phyloP scores from a whole-genome alignment of 2,888 invertebrate genomes.

The Phortica magna region DNA sequence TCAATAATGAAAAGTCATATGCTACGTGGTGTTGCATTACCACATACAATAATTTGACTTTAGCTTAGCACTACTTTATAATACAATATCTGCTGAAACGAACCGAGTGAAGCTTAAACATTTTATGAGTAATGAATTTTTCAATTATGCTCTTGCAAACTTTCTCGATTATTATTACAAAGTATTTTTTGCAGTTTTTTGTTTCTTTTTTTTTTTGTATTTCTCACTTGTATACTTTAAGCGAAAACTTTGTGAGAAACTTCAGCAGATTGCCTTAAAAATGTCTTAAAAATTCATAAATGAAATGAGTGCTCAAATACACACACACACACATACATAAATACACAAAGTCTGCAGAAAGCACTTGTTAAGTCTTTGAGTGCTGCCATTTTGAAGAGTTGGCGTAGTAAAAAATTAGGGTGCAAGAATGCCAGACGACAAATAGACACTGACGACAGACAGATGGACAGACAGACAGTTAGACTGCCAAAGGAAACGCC shows the following conservation, averaged over 20 bases:
- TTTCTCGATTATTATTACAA: not conserved
- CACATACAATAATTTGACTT: no score
- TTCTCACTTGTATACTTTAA: slow-evolving; percentile 29
- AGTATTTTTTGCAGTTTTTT: slow-evolving; percentile 5
- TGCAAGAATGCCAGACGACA: not conserved
- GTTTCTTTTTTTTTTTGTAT: slow-evolving; percentile 18
- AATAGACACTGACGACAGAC: not conserved
- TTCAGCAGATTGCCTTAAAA: not conserved
- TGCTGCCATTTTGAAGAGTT: not conserved
- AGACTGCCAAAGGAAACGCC: not conserved
- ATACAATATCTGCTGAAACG: no score
- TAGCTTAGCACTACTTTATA: no score
- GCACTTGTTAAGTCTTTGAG: slow-evolving; percentile 1
- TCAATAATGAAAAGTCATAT: no score
- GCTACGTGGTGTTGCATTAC: no score
- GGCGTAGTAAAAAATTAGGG: not conserved
- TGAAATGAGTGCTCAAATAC: slow-evolving; percentile 8
- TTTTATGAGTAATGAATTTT: slow-evolving; percentile 15
- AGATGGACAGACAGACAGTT: not conserved
- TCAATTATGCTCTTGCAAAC: not conserved
- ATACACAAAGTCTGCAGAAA: not conserved
- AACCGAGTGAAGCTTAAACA: not conserved
- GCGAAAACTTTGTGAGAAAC: not conserved
- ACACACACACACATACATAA: not conserved
- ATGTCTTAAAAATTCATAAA: slow-evolving; percentile 22